Evolutionary conservation across 2,888 invertebrate species (phyloP), one percentile per base, ranked within the genome.

Genomic region (Drosophila barbarae): DNA sequence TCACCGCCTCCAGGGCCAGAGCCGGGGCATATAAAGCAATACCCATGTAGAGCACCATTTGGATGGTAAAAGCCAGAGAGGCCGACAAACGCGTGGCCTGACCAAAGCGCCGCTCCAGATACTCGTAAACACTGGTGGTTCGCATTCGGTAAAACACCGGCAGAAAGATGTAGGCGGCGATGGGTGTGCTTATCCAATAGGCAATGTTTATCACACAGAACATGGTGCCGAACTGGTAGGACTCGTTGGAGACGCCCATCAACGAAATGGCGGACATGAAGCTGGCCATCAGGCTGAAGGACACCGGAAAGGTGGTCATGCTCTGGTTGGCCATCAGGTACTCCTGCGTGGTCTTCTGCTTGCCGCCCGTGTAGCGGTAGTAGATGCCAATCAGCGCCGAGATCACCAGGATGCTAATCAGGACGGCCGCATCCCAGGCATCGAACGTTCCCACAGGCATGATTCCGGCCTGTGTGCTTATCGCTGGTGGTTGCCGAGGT

Each of bases 21-120:
- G 98, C 95, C 3, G 98, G 98, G 0, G 98, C 97, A 89, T 97
- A 98, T n/a, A 98, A 89, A 6, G 97, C 98, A 73, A 98, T 95
- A 0, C 97, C 95, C 91, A 95, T 96, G 79, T 96, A 96, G n/a
- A 96, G 90, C 76, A 97, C 92, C 94, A 97, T 95, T 91, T 98
- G 98, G 39, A 96, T 85, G 53, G 95, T 94, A 86, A 97, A 98
- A 0, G 95, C 94, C 52, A 96, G 86, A 2, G 97, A 96, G 0
- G 96, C 96, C 10, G 94, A 90, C 71, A 95, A 90, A 84, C 98
- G 91, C 34, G 96, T 93, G 3, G 90, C 90, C 65, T 92, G 91
- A 1, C 96, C 96, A 87, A 98, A 98, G 67, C 98, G 91, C 74
- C 93, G 91, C 87, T 98, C 97, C 84, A 98, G 91, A 87, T 98